Base-by-base conservation (phyloP, 2,797 vertebrate species). In the Myotis myotis region DNA sequence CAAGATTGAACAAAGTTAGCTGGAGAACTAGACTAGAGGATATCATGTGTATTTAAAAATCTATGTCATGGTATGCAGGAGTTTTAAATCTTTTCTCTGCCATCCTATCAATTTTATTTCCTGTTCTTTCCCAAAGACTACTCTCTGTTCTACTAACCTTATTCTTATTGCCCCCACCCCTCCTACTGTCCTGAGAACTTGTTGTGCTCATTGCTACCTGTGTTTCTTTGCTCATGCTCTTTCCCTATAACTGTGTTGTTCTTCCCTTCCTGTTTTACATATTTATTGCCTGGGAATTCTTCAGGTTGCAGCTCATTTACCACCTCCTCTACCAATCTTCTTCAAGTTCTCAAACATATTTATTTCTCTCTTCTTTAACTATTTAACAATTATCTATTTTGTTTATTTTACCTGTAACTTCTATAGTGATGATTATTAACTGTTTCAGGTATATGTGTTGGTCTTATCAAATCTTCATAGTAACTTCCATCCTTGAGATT, bases 1-100 rank as follows among this genome's bases (percentile, higher is more conserved):
- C 11, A 74, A 94, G 87, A 25, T 94, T 94, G 51, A 76, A 41
- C 15, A 83, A 91, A 85, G 64, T 86, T 57, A 88, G 41, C 30
- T 20, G 20, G 49, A 96, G 64, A 93, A 55, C 76, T 68, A 82
- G 23, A 55, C 12, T 74, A 44, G 60, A 55, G 22, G 47, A 62
- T 74, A 94, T 93, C 38, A 66, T 78, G 13, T 89, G 20, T 81
- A 80, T 62, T 95, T 96, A 87, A 57, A 81, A 95, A 88, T 72
- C 64, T 19, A 12, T 25, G 23, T 38, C 76, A 3, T 41, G 2
- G 25, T 51, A 6, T 76, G 10, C 60, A 82, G 47, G 53, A 78
- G 75, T 85, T 89, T 92, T 33, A 86, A 4, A 23, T 75, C 15
- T 87, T 80, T 6, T 20, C 25, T n/a, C 44, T 81, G 10, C 9